Percentiles rank a stretch among this genome's conserved stretches.
Conservation (phyloP, 1,140 invertebrate species). For the Drosophila pallidifrons region DNA sequence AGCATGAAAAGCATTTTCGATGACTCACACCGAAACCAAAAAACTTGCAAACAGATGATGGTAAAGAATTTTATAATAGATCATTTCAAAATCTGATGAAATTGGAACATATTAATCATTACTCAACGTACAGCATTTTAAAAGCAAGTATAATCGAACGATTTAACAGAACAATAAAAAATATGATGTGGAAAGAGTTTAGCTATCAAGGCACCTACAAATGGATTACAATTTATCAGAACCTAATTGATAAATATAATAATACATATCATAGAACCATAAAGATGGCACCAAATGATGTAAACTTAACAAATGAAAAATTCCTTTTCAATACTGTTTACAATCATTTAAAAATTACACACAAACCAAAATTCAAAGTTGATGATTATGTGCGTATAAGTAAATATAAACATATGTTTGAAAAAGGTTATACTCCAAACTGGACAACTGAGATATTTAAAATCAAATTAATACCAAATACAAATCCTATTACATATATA, state of each 20-base stretch:
- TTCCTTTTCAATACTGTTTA: not conserved
- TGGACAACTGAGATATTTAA: slow-evolving; percentile 85
- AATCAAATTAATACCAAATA: slow-evolving; percentile 83
- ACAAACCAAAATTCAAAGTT: not conserved
- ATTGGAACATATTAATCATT: slow-evolving; percentile 30
- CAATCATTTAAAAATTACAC: not conserved
- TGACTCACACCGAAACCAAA: slow-evolving; percentile 1
- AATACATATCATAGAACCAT: not conserved
- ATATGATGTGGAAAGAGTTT: not conserved
- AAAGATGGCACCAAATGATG: not conserved
- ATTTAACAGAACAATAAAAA: slow-evolving; percentile 2
- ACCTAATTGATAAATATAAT: not conserved
- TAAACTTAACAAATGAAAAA: slow-evolving; percentile 2
- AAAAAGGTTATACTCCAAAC: slow-evolving; percentile 85
- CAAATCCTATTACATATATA: not conserved
- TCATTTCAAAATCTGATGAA: slow-evolving; percentile 4
- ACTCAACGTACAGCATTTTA: not conserved
- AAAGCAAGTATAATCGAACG: not conserved
- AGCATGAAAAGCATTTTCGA: slow-evolving; percentile 21
- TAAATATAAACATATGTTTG: slow-evolving; percentile 70
- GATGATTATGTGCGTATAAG: slow-evolving; percentile 8
- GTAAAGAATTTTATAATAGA: slow-evolving; percentile 4
- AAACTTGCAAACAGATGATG: not conserved
- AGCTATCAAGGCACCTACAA: not conserved
- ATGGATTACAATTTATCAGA: not conserved